phyloP scores from a whole-genome alignment of 1,140 invertebrate species.

The Rhagoletis zephyria region DNA sequence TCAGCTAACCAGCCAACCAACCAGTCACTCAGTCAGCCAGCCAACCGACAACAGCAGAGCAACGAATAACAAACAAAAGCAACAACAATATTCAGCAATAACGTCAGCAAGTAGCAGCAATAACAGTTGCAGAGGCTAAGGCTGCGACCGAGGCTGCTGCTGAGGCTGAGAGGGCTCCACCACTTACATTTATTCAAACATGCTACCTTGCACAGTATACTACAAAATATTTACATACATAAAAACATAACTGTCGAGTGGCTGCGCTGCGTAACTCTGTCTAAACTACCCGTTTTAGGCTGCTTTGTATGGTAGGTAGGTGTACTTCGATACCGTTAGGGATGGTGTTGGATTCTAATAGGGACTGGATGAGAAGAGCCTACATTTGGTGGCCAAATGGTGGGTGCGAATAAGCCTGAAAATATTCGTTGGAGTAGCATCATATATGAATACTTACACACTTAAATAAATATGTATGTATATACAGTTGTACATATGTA shows the following conservation, averaged over 20 bases:
- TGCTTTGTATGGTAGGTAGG: not conserved
- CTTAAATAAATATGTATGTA: not conserved
- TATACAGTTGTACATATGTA: not conserved
- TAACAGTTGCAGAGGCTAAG: slow-evolving; percentile 35
- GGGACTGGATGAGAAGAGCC: not conserved
- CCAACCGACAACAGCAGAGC: slow-evolving; percentile 18
- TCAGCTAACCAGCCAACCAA: slow-evolving; percentile 30
- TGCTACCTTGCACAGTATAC: not conserved
- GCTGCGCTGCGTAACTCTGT: slow-evolving; percentile 32
- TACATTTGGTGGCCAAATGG: not conserved
- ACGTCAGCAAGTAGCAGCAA: slow-evolving; percentile 33
- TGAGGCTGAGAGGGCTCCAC: slow-evolving; percentile 27
- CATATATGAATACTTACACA: not conserved
- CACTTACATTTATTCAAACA: slow-evolving; percentile 18
- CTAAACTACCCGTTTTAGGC: slow-evolving; percentile 37
- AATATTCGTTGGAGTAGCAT: not conserved
- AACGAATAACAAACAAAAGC: slow-evolving; percentile 19
- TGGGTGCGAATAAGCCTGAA: not conserved
- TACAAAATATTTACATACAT: not conserved
- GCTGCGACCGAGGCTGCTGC: not conserved
- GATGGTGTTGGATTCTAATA: not conserved
- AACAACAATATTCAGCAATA: not conserved
- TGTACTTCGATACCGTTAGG: slow-evolving; percentile 33
- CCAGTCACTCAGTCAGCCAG: slow-evolving; percentile 51
- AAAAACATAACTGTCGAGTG: not conserved